Evolutionary conservation across 2,888 invertebrate species (phyloP), one percentile per base, ranked within the genome.

Genomic region (Uloborus plumipes): DNA sequence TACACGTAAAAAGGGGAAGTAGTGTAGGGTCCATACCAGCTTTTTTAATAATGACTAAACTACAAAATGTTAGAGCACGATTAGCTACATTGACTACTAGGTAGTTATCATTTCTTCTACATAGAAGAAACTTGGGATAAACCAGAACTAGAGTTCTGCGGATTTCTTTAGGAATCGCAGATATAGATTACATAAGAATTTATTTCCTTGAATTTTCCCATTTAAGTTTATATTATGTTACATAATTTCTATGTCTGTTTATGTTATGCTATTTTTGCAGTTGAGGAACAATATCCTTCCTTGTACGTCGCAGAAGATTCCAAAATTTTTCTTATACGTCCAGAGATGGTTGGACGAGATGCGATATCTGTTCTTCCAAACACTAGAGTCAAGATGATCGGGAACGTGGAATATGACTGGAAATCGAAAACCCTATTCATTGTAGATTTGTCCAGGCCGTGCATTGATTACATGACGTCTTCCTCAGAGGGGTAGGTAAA

Each of bases 401-500:
- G 92, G 65, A 93, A 93, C 18, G 89, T 95, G 88, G 91, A 93
- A 0, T 94, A 92, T 86, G 92, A 94, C 86, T 91, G 90, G 3
- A 85, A 91, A 0, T 90, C 90, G 79, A 87, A 87, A 20, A 86
- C 86, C 6, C 69, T 89, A 2, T 86, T 89, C 69, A 88, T 92
- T 14, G 91, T 91, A 55, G 92, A 93, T 22, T 14, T 65, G 7
- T 16, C 14, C 0, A 67, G 7, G n/a, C 61, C 80, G 15, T 72
- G 69, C 4, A 84, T 85, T 26, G 55, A 74, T 15, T 18, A 69
- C 47, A 81, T 74, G 59, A 70, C 81, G 7, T 59, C 76, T 6
- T 64, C 55, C 4, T 16, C n/a, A 3, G 58, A 26, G n/a, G n/a
- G 64, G 80, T 74, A 39, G 65, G 74, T 26, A 26, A 26, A 26